Conservation (phyloP, 1,140 invertebrate species). For the Orussus abietinus region DNA sequence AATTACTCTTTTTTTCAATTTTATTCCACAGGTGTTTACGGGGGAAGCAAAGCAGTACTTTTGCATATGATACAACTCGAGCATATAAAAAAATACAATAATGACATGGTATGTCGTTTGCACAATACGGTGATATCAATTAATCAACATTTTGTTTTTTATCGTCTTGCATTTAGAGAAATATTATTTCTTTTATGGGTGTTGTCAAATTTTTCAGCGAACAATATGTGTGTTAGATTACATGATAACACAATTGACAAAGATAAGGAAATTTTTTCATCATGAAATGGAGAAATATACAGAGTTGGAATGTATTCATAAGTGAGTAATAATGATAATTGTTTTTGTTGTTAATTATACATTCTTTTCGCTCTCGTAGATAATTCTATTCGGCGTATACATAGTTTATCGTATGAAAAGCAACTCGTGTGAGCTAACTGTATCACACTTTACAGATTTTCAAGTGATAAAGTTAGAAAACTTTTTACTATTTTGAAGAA, state of each 20-base stretch:
- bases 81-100: constrained; percentile 54
- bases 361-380: constrained; percentile 8
- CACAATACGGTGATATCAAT: too few relatives aligned
- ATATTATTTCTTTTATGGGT: constrained; percentile 18
- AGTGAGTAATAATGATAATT: constrained; percentile 22
- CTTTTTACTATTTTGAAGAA: constrained; percentile 57
- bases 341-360: constrained; percentile 5
- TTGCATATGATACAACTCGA: constrained; percentile 62
- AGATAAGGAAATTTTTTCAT: constrained; percentile 36
- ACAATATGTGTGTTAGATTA: constrained; percentile 19
- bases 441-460: constrained; percentile 51
- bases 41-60: constrained; percentile 56
- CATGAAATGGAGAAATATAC: constrained; percentile 29
- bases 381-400: too few relatives aligned
- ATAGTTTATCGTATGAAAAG: too few relatives aligned
- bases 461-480: constrained; percentile 57
- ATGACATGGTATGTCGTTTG: constrained; percentile 36
- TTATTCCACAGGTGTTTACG: constrained; percentile 52
- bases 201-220: constrained; percentile 2
- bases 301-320: constrained; percentile 25
- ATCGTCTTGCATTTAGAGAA: neutral
- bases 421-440: too few relatives aligned
- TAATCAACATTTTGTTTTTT: constrained; percentile 10
- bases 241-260: constrained; percentile 32
- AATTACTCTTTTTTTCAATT: too few relatives aligned